Evolutionary conservation across 2,888 invertebrate species (phyloP).

Genomic region (Erebia ligea): DNA sequence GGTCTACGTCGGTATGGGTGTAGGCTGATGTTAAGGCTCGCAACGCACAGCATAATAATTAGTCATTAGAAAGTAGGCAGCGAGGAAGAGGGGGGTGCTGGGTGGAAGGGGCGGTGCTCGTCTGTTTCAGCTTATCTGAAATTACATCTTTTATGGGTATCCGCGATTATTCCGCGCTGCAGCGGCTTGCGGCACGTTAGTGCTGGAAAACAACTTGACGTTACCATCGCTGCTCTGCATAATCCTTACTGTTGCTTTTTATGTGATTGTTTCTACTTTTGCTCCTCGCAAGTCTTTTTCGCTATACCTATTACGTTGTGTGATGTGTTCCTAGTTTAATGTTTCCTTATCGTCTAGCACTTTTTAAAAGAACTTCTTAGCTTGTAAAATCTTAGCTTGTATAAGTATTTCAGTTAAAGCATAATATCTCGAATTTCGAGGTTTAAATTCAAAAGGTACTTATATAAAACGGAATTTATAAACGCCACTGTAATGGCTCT

Average conservation of each 20-base stretch:
- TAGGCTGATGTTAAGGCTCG: constrained; percentile 75
- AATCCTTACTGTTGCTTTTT: constrained; percentile 79
- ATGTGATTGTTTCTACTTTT: constrained; percentile 69
- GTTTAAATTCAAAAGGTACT: constrained; percentile 17
- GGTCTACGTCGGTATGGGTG: background rate
- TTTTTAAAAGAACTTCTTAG: no score
- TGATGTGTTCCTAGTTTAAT: constrained; percentile 8
- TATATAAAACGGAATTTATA: constrained; percentile 34
- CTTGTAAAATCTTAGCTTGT: background rate
- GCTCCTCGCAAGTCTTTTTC: constrained; percentile 52
- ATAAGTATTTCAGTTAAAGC: background rate
- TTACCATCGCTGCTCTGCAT: constrained; percentile 78
- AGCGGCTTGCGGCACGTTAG: constrained; percentile 79
- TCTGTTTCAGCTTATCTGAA: constrained; percentile 84
- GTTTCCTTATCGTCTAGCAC: background rate
- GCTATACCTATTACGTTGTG: constrained; percentile 6
- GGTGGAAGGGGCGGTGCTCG: constrained; percentile 73
- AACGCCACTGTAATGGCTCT: constrained; percentile 44
- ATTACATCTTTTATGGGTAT: constrained; percentile 84
- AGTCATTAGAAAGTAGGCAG: constrained; percentile 83
- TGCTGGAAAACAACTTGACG: constrained; percentile 76
- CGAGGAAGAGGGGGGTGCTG: constrained; percentile 51
- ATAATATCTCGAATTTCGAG: background rate
- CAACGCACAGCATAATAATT: constrained; percentile 83
- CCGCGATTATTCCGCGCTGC: constrained; percentile 83